A percentile compares a stretch with the other conserved stretches of the same genome.
These are phyloP conservation scores for Mantis religiosa DNA, from an alignment of 2,888 invertebrate genomes.

Conservation along the genomic window DNA sequence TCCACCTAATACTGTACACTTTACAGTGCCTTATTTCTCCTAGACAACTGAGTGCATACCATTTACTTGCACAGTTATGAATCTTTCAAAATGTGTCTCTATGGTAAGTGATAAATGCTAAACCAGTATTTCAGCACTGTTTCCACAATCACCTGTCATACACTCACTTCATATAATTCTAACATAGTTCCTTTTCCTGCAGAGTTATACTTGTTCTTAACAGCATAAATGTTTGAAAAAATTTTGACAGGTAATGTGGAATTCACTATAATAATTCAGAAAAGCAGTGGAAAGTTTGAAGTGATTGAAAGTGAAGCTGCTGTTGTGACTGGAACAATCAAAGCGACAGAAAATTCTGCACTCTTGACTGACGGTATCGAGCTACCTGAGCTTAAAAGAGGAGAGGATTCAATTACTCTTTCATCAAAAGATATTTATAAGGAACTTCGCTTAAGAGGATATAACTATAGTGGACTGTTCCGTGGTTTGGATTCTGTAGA, in stretches of 20 bases:
- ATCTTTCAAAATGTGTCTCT: too few species aligned
- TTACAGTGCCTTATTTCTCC: too few species aligned
- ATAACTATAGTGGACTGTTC: slow-evolving; percentile 60
- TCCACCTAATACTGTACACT: too few species aligned
- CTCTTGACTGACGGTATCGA: neutral
- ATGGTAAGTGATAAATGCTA: too few species aligned
- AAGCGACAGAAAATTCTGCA: neutral
- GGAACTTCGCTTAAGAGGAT: slow-evolving; percentile 66
- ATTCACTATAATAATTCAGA: slow-evolving; percentile 30
- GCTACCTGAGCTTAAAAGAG: neutral
- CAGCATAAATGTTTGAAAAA: neutral
- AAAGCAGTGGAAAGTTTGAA: slow-evolving; percentile 30
- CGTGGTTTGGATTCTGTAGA: slow-evolving; percentile 54
- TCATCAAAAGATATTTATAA: slow-evolving; percentile 60
- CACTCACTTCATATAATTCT: too few species aligned
- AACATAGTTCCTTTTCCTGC: neutral
- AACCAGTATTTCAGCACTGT: too few species aligned
- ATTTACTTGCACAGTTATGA: too few species aligned
- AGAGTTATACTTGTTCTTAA: neutral
- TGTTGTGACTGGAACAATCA: slow-evolving; percentile 23
- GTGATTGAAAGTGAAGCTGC: slow-evolving; percentile 28
- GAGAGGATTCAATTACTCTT: slow-evolving; percentile 35
- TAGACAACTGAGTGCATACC: too few species aligned
- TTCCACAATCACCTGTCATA: too few species aligned
- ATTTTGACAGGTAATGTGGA: slow-evolving; percentile 29